These are phyloP conservation scores for Percopsis omiscomaycus DNA, from an alignment of 2,797 vertebrate species.

Conservation along the genomic window DNA sequence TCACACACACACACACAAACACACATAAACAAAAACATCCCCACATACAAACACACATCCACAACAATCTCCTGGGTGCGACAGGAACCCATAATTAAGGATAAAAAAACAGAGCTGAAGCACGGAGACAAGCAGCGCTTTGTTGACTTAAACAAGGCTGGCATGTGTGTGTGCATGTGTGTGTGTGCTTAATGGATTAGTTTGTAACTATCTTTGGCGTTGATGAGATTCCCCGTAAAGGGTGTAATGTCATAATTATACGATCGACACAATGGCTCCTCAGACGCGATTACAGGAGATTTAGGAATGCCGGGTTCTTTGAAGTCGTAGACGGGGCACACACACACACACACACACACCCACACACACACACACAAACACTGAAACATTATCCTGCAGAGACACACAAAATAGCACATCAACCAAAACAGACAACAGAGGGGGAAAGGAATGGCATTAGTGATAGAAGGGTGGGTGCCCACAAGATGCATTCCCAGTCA, in stretches of 20 bases:
- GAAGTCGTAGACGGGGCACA: conserved; percentile 67
- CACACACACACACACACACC: conserved; percentile 62
- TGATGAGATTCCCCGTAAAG: conserved; percentile 71
- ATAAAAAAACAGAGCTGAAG: conserved; percentile 68
- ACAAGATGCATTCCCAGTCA: conserved; percentile 39
- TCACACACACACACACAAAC: background rate
- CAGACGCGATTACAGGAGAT: conserved; percentile 70
- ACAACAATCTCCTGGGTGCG: conserved; percentile 56
- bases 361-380: conserved; percentile 36
- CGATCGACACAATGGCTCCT: conserved; percentile 72
- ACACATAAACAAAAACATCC: conserved; percentile 1
- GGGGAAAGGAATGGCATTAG: conserved; percentile 35
- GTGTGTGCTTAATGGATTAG: conserved; percentile 70
- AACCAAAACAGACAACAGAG: conserved; percentile 35
- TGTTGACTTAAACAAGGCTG: conserved; percentile 64
- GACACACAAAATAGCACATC: conserved; percentile 32
- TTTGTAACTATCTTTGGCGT: conserved; percentile 67
- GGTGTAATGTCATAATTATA: conserved; percentile 71
- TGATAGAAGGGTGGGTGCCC: conserved; percentile 33
- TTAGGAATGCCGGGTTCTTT: conserved; percentile 61
- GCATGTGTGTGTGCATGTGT: conserved; percentile 68
- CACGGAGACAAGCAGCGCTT: conserved; percentile 70
- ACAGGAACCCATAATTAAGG: conserved; percentile 74
- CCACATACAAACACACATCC: conserved; percentile 26
- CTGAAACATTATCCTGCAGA: conserved; percentile 58